Evolutionary conservation across 2,888 invertebrate species (phyloP), one percentile per base, ranked within the genome.

Genomic region (Caenorhabditis sulstoni): DNA sequence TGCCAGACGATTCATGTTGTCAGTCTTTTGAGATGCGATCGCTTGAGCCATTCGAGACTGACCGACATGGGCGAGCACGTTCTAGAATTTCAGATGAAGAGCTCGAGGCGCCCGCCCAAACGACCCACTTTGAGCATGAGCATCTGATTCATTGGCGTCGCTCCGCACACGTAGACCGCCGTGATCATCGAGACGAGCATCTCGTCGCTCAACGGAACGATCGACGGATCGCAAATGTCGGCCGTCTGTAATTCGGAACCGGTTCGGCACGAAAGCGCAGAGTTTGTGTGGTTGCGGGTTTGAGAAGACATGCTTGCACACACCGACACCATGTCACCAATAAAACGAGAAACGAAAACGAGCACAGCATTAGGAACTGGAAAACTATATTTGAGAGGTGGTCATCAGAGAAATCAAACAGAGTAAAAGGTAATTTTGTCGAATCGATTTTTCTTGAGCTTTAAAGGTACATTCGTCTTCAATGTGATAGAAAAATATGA

Each of bases 41-140:
- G 57, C 14, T n/a, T 9, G 18, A 9, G 71, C 57, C 71, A 71
- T 62, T n/a, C 71, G 71, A 9, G 14, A 3, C 20, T 71, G 62
- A 7, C 71, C 71, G 4, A 47, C 47, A 12, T 71, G 62, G 0
- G 23, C 5, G 2, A 71, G 62, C 8, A 71, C 1, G 20, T 55
- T 64, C 71, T 71, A 55, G 45, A 68, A 61, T 39, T 14, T 18
- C 35, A 5, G 9, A 16, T 49, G 7, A 7, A 29, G 29, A 7
- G 4, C 29, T 7, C 29, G 29, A 29, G 4, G 29, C 1, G 45
- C 8, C 45, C 18, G 22, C 29, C n/a, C n/a, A n/a, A 55, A 11
- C 20, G 18, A 22, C 66, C 7, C 20, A 71, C 71, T 41, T 57
- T 71, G n/a, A 55, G 22, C 71, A 71, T 71, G 11, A 18, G 14